Conservation (phyloP, 2,888 invertebrate species). For the Trimorus sp. region DNA sequence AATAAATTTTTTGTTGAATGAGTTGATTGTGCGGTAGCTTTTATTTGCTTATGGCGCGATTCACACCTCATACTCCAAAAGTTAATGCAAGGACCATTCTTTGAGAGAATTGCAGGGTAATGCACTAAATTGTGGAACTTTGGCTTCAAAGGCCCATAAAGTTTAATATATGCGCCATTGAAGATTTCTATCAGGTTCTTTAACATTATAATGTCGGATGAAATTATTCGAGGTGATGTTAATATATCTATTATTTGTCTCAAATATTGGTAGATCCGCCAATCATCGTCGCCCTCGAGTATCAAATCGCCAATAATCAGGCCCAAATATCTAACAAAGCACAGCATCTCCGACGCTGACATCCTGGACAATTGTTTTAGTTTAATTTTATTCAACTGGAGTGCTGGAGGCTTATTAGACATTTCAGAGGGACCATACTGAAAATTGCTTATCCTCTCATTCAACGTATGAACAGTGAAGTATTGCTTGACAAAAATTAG, state of each 20-base stretch:
- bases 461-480: slow-evolving; percentile 1
- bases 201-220: slow-evolving; percentile 15
- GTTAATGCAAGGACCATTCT: slow-evolving; percentile 18
- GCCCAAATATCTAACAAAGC: slow-evolving; percentile 4
- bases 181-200: slow-evolving; percentile 7
- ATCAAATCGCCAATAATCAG: slow-evolving; percentile 7
- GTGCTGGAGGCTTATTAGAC: slow-evolving; percentile 2
- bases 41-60: slow-evolving; percentile 17
- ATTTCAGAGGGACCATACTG: slow-evolving; percentile 1
- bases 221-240: slow-evolving; percentile 26
- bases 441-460: slow-evolving; percentile 1
- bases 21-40: slow-evolving; percentile 14
- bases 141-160: slow-evolving; percentile 18
- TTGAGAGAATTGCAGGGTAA: background rate
- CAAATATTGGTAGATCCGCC: slow-evolving; percentile 32
- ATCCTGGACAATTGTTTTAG: slow-evolving; percentile 3
- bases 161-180: background rate
- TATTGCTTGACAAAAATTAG: background rate
- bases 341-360: slow-evolving; percentile 6
- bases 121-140: slow-evolving; percentile 18
- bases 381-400: slow-evolving; percentile 1
- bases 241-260: slow-evolving; percentile 41
- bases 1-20: slow-evolving; percentile 3
- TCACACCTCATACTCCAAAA: slow-evolving; percentile 27
- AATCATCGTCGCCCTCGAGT: slow-evolving; percentile 11